phyloP scores from a whole-genome alignment of 1,140 invertebrate species.

The Paralvinella palmiformis region DNA sequence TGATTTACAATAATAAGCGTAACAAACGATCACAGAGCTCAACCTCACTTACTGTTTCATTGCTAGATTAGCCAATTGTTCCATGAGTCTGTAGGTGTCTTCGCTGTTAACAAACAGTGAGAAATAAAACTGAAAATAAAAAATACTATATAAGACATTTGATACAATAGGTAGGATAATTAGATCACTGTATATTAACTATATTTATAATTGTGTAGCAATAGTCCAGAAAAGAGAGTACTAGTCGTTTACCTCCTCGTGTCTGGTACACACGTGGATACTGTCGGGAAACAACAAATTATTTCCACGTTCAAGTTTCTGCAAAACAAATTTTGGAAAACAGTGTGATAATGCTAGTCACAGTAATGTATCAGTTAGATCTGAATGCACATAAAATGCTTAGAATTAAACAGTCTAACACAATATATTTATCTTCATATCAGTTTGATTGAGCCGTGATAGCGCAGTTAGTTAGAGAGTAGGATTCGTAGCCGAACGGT shows the following conservation, averaged over 20 bases:
- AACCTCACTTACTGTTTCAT: constrained; percentile 80
- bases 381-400: too few species aligned
- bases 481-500: too few species aligned
- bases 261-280: constrained; percentile 74
- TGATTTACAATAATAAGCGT: too few species aligned
- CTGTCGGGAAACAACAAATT: constrained; percentile 76
- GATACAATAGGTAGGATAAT: neutral
- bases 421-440: too few species aligned
- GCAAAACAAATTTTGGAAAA: constrained; percentile 50
- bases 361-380: too few species aligned
- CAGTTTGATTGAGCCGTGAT: too few species aligned
- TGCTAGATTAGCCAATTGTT: constrained; percentile 92
- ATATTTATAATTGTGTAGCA: constrained; percentile 2
- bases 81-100: constrained; percentile 86
- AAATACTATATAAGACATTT: neutral
- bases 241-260: constrained; percentile 57
- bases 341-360: too few species aligned
- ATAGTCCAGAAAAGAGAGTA: neutral
- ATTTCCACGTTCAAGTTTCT: constrained; percentile 72
- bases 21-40: too few species aligned
- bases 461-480: too few species aligned
- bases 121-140: constrained; percentile 67
- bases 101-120: constrained; percentile 82
- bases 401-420: too few species aligned
- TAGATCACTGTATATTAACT: neutral